Evolutionary conservation across 2,113 vertebrate genomes (phyloP), one percentile per base, ranked within the genome.

Genomic region (Amblyopsis rosae): DNA sequence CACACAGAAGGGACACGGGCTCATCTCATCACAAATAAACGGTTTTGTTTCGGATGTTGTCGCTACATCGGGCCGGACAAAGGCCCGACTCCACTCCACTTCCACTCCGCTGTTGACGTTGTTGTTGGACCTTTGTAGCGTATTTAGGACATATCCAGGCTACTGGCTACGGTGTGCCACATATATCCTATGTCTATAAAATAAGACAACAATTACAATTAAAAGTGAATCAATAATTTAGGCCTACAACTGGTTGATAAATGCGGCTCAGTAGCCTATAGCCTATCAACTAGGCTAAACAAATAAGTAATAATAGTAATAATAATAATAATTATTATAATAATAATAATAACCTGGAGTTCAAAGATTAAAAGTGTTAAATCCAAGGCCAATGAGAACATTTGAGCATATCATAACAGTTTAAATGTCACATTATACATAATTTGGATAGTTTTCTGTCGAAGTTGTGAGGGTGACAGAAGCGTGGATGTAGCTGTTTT

Each of bases 41-140:
- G 91, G 85, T 94, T 95, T 94, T 95, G 93, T 95, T 93, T 91
- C 91, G 85, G 88, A 92, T 95, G 93, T 94, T 95, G 93, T 94
- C 90, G 79, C 90, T 93, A 94, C 94, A 94, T 87, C 89, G 84
- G 84, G 87, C 89, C 73, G 86, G 90, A 95, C 94, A 96, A 96
- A 96, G 94, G 90, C 86, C 70, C 81, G 86, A 92, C 91, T 92
- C 93, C 93, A 92, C 93, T 94, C 68, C 93, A 92, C 93, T 94
- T 94, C 92, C 89, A 92, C 87, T 84, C 89, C 90, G 88, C 90
- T 92, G 90, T 91, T 90, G 92, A 60, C 84, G 94, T 91, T 92
- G 93, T 91, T 83, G 79, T 80, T 81, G 82, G 88, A 91, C 48
- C 77, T 75, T 53, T 53, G 51, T 53, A 16, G 26, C 26, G 26